Base-by-base conservation (phyloP, 53 echinoderm and acorn worm species). In the Arbacia lixula region DNA sequence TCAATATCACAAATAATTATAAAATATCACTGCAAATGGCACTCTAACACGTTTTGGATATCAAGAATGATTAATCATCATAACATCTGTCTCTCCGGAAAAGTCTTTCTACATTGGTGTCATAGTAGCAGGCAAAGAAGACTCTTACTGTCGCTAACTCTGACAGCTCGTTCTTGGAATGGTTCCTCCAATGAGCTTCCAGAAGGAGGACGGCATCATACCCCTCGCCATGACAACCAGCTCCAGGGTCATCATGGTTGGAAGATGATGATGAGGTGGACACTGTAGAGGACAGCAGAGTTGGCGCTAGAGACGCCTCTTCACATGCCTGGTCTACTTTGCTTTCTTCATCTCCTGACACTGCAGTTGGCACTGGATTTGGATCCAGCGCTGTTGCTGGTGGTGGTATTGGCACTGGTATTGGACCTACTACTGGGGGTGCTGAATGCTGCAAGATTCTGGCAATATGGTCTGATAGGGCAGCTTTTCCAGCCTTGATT, bases 101-200 rank as follows among this genome's bases (percentile, higher is more conserved):
- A n/a, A n/a, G n/a, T n/a, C n/a, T n/a, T n/a, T n/a, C n/a, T n/a
- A n/a, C n/a, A n/a, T n/a, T n/a, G n/a, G n/a, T n/a, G n/a, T n/a
- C n/a, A n/a, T n/a, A n/a, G n/a, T n/a, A n/a, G n/a, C n/a, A n/a
- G n/a, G n/a, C 29, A 27, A 10, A 37, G 36, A 29, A 73, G 29
- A 4, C 11, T 33, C 84, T 87, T 54, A 94, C 95, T 89, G 89
- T 83, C 39, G 86, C 39, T 82, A 76, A 84, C 31, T 93, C 66
- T 67, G 81, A 63, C 12, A 92, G 73, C 46, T 92, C 88, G 35
- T 90, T 49, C 2, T 40, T 29, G 11, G 88, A 12, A 32, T 98
- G 98, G 4, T 90, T 92, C 61, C 84, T 65, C 5, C 75, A 53
- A 65, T 94, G 94, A 20, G 92, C 72, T 82, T 92, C 69, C 24